Conservation (phyloP, 2,113 vertebrate genomes). For the Proterorhinus semilunaris region DNA sequence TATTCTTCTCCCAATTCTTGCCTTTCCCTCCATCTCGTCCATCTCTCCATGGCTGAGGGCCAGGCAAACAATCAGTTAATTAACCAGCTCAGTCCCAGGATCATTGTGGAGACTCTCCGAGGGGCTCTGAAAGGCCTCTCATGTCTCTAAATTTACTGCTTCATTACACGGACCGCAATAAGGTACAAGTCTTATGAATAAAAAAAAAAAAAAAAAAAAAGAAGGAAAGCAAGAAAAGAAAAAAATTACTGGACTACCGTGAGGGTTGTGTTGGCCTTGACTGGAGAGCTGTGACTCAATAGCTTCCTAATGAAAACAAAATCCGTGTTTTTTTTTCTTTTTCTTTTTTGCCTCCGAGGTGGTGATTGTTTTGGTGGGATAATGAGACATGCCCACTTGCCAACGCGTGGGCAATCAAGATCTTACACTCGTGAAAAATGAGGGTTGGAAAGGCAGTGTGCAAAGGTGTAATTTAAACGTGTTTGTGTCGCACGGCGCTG, state of each 20-base stretch:
- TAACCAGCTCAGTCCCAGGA: conserved; percentile 79
- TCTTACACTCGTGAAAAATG: conserved; percentile 60
- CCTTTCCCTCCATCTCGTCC: conserved; percentile 42
- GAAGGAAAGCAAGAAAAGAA: conserved; percentile 37
- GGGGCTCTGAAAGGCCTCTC: conserved; percentile 68
- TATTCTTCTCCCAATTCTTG: conserved; percentile 20
- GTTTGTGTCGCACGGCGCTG: conserved; percentile 60
- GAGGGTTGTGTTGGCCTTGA: conserved; percentile 48
- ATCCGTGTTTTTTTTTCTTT: conserved; percentile 41
- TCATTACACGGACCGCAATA: conserved; percentile 76
- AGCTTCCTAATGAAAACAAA: conserved; percentile 73
- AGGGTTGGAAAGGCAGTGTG: conserved; percentile 68
- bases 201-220: conserved; percentile 3
- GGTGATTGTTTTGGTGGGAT: conserved; percentile 69
- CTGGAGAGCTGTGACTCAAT: conserved; percentile 63
- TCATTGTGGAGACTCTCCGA: conserved; percentile 77
- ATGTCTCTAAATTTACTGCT: conserved; percentile 76
- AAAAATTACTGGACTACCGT: conserved; percentile 63
- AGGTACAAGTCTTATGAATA: conserved; percentile 76
- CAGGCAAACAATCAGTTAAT: conserved; percentile 81
- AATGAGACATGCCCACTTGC: conserved; percentile 61
- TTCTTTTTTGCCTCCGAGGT: conserved; percentile 59
- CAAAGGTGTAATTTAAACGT: conserved; percentile 64
- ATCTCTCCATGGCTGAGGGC: conserved; percentile 71
- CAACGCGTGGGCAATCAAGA: conserved; percentile 65